These are phyloP conservation scores for Hemicentrotus pulcherrimus DNA, from an alignment of 35 echinoderm and acorn worm species.

Conservation along the genomic window DNA sequence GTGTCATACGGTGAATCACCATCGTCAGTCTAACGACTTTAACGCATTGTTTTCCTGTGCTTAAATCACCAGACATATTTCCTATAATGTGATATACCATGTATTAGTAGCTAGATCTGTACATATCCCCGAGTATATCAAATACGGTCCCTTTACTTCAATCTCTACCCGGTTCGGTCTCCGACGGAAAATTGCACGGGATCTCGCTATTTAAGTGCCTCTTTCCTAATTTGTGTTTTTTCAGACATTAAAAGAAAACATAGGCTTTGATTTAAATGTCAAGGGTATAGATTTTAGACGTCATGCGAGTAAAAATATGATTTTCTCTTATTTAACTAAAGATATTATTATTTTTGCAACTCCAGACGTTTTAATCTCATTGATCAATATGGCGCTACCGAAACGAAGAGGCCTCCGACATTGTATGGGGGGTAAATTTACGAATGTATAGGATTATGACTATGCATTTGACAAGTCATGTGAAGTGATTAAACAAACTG, in stretches of 20 bases:
- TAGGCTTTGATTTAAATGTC: not conserved
- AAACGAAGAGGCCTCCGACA: not conserved
- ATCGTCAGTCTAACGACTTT: not conserved
- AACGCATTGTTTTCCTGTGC: not conserved
- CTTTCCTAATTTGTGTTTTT: not conserved
- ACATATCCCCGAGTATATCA: not conserved
- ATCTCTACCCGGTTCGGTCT: not conserved
- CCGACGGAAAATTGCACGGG: not conserved
- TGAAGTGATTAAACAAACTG: not conserved
- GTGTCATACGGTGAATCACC: not conserved
- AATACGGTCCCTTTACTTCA: not conserved
- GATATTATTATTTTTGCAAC: not conserved
- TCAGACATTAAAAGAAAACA: not conserved
- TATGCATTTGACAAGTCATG: not conserved
- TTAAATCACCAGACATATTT: not conserved
- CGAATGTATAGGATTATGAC: not conserved
- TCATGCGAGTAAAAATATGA: not conserved
- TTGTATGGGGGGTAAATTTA: not conserved
- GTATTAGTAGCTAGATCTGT: not conserved
- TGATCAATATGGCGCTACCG: not conserved
- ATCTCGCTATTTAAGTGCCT: not conserved
- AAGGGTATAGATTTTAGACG: not conserved
- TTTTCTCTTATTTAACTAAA: not conserved
- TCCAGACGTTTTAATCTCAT: not conserved
- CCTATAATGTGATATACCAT: constrained; percentile 12